These are phyloP conservation scores for Boloria euphrosyne DNA, from an alignment of 2,888 invertebrate species.

Conservation along the genomic window DNA sequence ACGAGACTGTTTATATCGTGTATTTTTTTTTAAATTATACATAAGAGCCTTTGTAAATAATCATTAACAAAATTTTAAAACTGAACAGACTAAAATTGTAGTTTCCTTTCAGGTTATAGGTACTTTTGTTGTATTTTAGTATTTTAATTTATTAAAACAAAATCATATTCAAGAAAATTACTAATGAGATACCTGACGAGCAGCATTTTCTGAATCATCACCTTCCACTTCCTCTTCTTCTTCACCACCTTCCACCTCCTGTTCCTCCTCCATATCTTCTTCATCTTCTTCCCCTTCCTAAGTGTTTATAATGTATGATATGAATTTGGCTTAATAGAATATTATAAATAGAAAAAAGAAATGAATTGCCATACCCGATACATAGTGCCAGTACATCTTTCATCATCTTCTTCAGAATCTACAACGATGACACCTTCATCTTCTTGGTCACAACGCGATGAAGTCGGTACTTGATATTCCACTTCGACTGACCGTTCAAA, in stretches of 20 bases:
- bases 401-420: conserved; percentile 90
- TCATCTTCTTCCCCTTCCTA: conserved; percentile 82
- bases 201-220: conserved; percentile 62
- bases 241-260: conserved; percentile 70
- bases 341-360: conserved; percentile 7
- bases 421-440: conserved; percentile 90
- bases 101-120: no score
- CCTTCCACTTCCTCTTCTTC: conserved; percentile 69
- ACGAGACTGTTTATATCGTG: no score
- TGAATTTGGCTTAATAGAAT: no score
- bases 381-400: conserved; percentile 82
- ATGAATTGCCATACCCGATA: conserved; percentile 61
- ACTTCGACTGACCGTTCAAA: conserved; percentile 86
- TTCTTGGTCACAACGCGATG: conserved; percentile 92
- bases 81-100: no score
- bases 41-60: no score
- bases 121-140: not conserved
- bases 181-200: conserved; percentile 56
- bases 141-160: not conserved
- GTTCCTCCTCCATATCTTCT: conserved; percentile 79
- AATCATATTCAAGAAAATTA: not conserved
- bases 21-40: no score
- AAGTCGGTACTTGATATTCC: conserved; percentile 93
- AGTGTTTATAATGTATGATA: not conserved
- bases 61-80: no score